Conservation (phyloP, 2,888 invertebrate genomes). For the Drosophila leonis region DNA sequence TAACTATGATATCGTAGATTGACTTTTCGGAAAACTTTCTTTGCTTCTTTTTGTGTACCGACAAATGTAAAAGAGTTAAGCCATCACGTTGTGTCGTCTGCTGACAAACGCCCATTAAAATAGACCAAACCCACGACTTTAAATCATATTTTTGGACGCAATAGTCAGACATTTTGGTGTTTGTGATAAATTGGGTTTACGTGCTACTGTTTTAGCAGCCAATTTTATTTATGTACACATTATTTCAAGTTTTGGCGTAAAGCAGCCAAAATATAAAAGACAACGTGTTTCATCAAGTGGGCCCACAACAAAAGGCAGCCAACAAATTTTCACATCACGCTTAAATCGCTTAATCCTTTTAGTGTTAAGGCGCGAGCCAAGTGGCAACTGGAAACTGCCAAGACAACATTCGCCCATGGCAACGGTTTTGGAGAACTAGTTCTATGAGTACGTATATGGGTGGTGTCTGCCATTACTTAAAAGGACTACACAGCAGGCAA, state of each 20-base stretch:
- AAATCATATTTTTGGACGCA: conserved; percentile 34
- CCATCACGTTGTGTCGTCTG: conserved; percentile 48
- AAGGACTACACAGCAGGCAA: conserved; percentile 32
- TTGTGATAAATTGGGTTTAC: conserved; percentile 70
- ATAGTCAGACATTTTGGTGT: conserved; percentile 35
- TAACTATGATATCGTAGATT: no score
- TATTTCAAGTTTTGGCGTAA: conserved; percentile 45
- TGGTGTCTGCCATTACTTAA: conserved; percentile 65
- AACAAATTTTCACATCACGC: conserved; percentile 77
- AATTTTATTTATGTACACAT: conserved; percentile 29
- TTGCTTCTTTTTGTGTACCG: background rate
- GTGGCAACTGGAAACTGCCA: conserved; percentile 55
- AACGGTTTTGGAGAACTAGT: background rate
- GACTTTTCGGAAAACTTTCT: background rate
- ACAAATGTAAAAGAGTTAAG: conserved; percentile 1
- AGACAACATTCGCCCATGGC: conserved; percentile 44
- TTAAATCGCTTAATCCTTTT: conserved; percentile 80
- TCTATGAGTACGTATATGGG: conserved; percentile 19
- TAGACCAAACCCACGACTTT: conserved; percentile 38
- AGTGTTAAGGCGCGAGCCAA: conserved; percentile 71
- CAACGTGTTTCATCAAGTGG: conserved; percentile 45
- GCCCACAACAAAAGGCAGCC: conserved; percentile 55
- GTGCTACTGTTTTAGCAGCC: conserved; percentile 45
- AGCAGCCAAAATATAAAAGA: conserved; percentile 17
- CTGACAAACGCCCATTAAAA: conserved; percentile 51